Conservation (phyloP, 35 echinoderm and acorn worm species). For the Hemicentrotus pulcherrimus region DNA sequence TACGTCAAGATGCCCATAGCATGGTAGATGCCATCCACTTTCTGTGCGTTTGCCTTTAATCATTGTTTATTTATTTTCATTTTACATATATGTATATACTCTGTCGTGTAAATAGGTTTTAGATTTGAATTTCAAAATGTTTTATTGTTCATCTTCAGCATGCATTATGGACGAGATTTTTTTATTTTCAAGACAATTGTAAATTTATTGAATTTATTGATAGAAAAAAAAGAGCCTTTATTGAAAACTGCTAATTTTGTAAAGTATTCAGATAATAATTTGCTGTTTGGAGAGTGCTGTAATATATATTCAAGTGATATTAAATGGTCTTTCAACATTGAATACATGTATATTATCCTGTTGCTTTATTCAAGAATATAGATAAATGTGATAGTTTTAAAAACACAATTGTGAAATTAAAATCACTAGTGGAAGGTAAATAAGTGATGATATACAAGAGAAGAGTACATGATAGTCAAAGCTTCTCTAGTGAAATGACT, state of each 20-base stretch:
- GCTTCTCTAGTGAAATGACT: no score
- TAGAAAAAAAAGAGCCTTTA: not conserved
- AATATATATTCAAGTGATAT: not conserved
- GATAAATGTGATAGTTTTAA: no score
- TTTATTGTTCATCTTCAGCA: not conserved
- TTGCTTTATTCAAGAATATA: not conserved
- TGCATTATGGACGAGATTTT: not conserved
- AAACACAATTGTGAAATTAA: no score
- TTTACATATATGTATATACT: not conserved
- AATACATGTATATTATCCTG: not conserved
- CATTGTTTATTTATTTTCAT: not conserved
- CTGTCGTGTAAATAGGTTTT: not conserved
- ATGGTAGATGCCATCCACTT: not conserved
- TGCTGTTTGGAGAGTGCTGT: not conserved
- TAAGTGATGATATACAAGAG: no score
- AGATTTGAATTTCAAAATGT: no score
- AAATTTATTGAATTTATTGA: not conserved
- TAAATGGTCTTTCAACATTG: not conserved
- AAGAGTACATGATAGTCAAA: no score
- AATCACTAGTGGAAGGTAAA: no score
- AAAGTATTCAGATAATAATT: not conserved
- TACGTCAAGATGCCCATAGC: not conserved
- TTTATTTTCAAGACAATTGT: not conserved
- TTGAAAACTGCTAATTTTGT: not conserved
- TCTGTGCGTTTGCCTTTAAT: not conserved